Conservation (phyloP, 2,113 vertebrate genomes). For the Myotis lucifugus region DNA sequence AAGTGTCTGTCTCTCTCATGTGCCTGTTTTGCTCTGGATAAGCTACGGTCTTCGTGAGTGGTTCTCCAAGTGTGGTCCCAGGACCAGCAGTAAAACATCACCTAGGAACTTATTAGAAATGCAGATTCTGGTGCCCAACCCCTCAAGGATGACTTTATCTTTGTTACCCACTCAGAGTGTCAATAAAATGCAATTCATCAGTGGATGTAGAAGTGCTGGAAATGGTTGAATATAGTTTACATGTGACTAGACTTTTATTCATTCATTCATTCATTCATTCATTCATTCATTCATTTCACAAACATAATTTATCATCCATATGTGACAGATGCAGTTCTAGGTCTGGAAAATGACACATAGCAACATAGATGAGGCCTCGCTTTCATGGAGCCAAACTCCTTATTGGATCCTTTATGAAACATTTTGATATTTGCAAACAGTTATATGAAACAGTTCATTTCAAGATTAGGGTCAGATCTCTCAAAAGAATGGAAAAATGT, state of each 20-base stretch:
- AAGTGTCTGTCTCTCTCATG: neutral
- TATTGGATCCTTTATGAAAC: neutral
- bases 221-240: constrained; percentile 8
- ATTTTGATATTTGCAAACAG: neutral
- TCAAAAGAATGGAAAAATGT: neutral
- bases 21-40: neutral
- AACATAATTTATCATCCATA: neutral
- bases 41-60: neutral
- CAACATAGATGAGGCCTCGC: neutral
- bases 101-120: neutral
- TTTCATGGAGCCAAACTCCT: neutral
- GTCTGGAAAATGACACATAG: neutral
- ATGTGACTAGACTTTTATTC: neutral
- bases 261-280: neutral
- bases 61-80: neutral
- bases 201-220: neutral
- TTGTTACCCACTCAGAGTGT: neutral
- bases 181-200: neutral
- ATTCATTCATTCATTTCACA: neutral
- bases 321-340: neutral
- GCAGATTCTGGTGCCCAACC: neutral
- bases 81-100: neutral
- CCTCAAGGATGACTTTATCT: neutral
- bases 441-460: constrained; percentile 7
- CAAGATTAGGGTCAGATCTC: constrained; percentile 18